Base-by-base conservation (phyloP, 2,797 vertebrate genomes). In the Rhabdophis nuchalis region DNA sequence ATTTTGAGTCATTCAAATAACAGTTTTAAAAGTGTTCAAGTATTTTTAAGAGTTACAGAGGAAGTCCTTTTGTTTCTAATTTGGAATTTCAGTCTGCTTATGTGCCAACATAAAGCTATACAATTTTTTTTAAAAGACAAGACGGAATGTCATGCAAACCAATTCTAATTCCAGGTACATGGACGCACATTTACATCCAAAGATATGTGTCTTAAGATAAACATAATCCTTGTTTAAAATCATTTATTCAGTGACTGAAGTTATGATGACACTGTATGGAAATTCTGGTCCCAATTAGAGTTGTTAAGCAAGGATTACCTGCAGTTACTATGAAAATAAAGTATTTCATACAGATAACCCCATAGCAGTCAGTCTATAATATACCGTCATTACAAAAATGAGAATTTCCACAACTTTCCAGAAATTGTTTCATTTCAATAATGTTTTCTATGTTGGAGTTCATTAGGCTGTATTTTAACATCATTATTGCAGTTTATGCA, bases 21-120 rank as follows among this genome's bases (percentile, higher is more conserved):
- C 3, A 94, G 91, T 90, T 54, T 94, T 89, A 93, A 96, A 95
- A 72, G 61, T 91, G 89, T 96, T 95, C 89, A 94, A 95, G 89
- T 94, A 86, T 94, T 92, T 86, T 23, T 92, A 91, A 92, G 86
- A 90, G 36, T 77, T 53, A 87, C 60, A 92, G 86, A 93, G 56
- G 86, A 91, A 85, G 54, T 93, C 27, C 57, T 54, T 61, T 87
- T 61, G n/a, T 53, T 77, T 92, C 82, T 90, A 87, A 57, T 90
- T 92, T 88, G 23, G 86, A 86, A 85, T 41, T 60, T 90, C 86
- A 90, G 18, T 82, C 20, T 27, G 58, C 50, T 88, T 60, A 85
- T 85, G 82, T 68, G 86, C 86, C 68, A 54, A 68, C 36, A 86
- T 46, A 72, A 88, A 90, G 56, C 68, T 54, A 91, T 50, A 64